Percentiles rank a stretch among this genome's conserved stretches.
phyloP scores from a whole-genome alignment of 2,113 vertebrate genomes.

The Tylochromis polylepis region DNA sequence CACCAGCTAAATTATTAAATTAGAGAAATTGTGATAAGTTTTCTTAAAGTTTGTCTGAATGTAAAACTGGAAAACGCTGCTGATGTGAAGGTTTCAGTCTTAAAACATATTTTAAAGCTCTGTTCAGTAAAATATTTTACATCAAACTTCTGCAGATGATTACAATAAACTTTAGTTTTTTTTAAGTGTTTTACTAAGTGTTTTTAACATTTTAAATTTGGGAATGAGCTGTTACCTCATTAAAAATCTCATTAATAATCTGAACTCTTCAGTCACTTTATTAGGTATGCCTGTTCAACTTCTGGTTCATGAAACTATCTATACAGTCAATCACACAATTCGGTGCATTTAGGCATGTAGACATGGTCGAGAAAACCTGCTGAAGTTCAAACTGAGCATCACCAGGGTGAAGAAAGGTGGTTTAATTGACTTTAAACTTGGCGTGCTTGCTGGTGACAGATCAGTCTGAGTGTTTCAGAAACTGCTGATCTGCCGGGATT shows the following conservation, averaged over 20 bases:
- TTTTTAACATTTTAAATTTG: not conserved
- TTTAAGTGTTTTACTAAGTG: not conserved
- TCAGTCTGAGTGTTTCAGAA: not conserved
- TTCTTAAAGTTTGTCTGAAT: not conserved
- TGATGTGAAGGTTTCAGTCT: not conserved
- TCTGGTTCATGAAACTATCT: not conserved
- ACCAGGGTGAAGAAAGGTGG: not conserved
- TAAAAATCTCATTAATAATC: not conserved
- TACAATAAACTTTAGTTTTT: not conserved
- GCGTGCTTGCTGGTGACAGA: not conserved
- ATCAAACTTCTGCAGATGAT: not conserved
- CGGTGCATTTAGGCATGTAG: not conserved
- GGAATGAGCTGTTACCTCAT: not conserved
- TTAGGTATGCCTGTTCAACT: not conserved
- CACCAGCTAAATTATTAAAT: not conserved
- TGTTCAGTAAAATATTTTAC: not conserved
- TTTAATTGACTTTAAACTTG: not conserved
- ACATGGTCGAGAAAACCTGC: not conserved
- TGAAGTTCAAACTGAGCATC: not conserved
- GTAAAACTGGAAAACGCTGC: not conserved
- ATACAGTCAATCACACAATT: not conserved
- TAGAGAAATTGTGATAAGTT: not conserved
- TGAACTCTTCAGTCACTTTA: not conserved
- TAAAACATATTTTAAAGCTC: not conserved
- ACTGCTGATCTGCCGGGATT: not conserved